phyloP scores from a whole-genome alignment of 2,113 vertebrate genomes.

The Paramisgurnus dabryanus region DNA sequence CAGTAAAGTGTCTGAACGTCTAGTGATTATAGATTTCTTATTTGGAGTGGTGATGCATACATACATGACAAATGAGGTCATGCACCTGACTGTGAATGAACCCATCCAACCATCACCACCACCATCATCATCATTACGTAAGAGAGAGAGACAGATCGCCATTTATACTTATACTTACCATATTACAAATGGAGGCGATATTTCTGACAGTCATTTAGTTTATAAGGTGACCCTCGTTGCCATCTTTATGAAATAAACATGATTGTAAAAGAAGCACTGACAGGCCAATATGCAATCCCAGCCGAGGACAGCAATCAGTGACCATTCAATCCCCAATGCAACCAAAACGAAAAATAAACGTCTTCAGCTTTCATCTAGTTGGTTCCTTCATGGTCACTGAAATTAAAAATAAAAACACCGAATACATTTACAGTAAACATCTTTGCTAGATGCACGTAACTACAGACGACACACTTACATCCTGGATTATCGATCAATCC shows the following conservation, averaged over 20 bases:
- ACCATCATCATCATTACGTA: constrained; percentile 30
- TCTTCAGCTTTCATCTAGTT: constrained; percentile 12
- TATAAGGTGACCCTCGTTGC: constrained; percentile 87
- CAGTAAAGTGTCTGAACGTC: neutral
- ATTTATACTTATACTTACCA: constrained; percentile 83
- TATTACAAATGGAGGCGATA: constrained; percentile 99
- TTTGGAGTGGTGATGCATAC: neutral
- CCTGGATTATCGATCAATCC: constrained; percentile 35
- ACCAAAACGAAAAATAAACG: constrained; percentile 36
- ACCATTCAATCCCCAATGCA: constrained; percentile 51
- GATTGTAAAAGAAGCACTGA: constrained; percentile 64
- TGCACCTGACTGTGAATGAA: constrained; percentile 34
- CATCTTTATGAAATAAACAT: constrained; percentile 90
- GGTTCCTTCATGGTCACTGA: constrained; percentile 15
- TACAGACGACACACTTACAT: constrained; percentile 62
- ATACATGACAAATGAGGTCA: constrained; percentile 29
- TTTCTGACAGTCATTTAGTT: constrained; percentile 99
- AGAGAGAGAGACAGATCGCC: constrained; percentile 24
- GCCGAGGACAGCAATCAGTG: constrained; percentile 55
- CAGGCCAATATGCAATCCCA: constrained; percentile 71
- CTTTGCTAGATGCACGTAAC: constrained; percentile 65
- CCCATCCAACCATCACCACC: constrained; percentile 2
- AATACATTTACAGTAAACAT: constrained; percentile 46
- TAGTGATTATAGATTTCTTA: neutral
- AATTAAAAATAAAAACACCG: constrained; percentile 11